These are phyloP conservation scores for Corticium candelabrum DNA, from an alignment of 37 sponge, comb jelly and placozoan species.

Conservation along the genomic window DNA sequence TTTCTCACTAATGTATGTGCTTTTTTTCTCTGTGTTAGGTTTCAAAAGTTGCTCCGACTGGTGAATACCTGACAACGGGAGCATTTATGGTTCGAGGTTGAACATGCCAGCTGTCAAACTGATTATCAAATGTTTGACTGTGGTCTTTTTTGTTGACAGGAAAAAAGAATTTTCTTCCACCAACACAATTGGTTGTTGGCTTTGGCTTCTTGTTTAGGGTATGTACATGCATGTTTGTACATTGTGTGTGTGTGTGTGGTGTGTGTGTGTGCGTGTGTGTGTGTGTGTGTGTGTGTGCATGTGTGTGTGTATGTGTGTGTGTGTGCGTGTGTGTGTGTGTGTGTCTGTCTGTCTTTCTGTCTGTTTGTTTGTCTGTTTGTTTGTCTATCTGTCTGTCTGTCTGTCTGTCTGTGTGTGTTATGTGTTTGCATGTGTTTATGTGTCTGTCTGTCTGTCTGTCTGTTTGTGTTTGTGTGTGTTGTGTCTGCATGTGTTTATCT, in stretches of 20 bases:
- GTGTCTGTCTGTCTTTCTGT: too few relatives aligned
- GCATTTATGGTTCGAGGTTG: slow-evolving; percentile 98
- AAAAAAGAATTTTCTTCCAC: slow-evolving; percentile 93
- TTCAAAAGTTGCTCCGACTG: slow-evolving; percentile 95
- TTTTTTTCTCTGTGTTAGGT: too few relatives aligned
- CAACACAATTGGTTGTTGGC: slow-evolving; percentile 72
- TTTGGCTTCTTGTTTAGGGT: slow-evolving; percentile 91
- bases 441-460: too few relatives aligned
- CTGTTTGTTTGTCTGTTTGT: too few relatives aligned
- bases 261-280: background rate
- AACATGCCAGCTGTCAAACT: background rate
- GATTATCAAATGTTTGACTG: background rate
- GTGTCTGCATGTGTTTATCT: too few relatives aligned
- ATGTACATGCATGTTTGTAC: background rate
- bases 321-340: too few relatives aligned
- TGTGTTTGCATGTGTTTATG: too few relatives aligned
- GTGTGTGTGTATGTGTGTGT: background rate
- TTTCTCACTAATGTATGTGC: too few relatives aligned
- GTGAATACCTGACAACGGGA: slow-evolving; percentile 94
- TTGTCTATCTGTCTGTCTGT: too few relatives aligned
- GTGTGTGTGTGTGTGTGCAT: background rate
- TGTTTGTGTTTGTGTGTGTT: too few relatives aligned
- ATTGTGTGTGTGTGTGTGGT: background rate
- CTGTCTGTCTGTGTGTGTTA: too few relatives aligned
- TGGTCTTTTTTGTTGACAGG: slow-evolving; percentile 37